phyloP scores from a whole-genome alignment of 2,888 invertebrate species.

The Gryllus longicercus region DNA sequence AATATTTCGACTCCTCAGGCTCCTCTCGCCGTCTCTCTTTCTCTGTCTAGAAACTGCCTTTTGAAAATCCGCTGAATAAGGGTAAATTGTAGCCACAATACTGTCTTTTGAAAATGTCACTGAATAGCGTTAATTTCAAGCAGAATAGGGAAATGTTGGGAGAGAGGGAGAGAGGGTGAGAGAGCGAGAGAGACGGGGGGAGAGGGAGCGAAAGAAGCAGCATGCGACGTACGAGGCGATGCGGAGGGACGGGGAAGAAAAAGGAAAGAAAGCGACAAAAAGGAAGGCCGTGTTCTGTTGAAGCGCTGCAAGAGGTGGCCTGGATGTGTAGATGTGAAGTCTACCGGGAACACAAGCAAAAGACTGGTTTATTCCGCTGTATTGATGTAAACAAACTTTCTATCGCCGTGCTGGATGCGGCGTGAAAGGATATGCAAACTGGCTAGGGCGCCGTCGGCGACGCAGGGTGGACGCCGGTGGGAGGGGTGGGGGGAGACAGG shows the following conservation, averaged over 20 bases:
- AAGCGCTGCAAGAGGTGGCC: conserved; percentile 24
- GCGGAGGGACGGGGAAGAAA: conserved; percentile 18
- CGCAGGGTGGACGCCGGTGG: too few relatives aligned
- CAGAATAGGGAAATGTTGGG: conserved; percentile 38
- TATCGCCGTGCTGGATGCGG: conserved; percentile 26
- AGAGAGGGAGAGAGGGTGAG: conserved; percentile 26
- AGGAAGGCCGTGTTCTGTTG: conserved; percentile 25
- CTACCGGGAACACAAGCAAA: conserved; percentile 26
- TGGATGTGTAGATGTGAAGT: conserved; percentile 23
- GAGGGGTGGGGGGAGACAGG: too few relatives aligned
- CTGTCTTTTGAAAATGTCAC: conserved; percentile 39
- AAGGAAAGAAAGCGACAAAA: conserved; percentile 25
- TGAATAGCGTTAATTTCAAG: conserved; percentile 40
- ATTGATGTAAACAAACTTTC: conserved; percentile 38
- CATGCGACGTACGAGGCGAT: conserved; percentile 9
- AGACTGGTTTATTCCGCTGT: conserved; percentile 37
- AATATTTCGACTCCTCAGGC: conserved; percentile 30
- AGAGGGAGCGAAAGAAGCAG: conserved; percentile 18
- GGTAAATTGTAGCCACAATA: conserved; percentile 40
- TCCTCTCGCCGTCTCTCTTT: conserved; percentile 25
- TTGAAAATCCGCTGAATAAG: conserved; percentile 39
- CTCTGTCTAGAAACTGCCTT: conserved; percentile 34
- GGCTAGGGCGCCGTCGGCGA: not conserved
- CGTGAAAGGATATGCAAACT: conserved; percentile 38
- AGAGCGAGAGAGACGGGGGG: conserved; percentile 4